These are phyloP conservation scores for Melanostoma mellinum DNA, from an alignment of 2,888 invertebrate genomes.

Conservation along the genomic window DNA sequence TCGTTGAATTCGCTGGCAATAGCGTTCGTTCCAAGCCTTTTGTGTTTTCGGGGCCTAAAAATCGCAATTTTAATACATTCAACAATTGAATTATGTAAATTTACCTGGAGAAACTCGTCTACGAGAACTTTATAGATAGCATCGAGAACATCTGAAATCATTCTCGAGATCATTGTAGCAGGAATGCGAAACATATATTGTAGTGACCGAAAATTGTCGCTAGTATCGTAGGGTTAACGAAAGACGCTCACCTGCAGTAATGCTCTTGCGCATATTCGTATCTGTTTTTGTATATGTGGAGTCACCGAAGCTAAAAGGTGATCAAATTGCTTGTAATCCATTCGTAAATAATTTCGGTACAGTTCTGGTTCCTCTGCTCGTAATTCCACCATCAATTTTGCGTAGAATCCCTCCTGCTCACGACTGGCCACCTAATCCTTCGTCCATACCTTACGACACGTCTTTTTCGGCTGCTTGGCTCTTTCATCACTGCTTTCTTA, in stretches of 20 bases:
- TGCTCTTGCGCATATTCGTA: neutral
- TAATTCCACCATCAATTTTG: conserved; percentile 27
- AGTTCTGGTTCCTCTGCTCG: conserved; percentile 8
- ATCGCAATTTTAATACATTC: neutral
- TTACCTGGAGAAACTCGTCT: conserved; percentile 2
- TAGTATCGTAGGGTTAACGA: conserved; percentile 1
- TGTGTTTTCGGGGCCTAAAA: neutral
- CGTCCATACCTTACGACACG: neutral
- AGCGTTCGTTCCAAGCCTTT: conserved; percentile 15
- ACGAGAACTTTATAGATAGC: conserved; percentile 9
- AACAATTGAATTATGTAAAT: neutral
- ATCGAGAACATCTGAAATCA: conserved; percentile 2
- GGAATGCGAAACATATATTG: conserved; percentile 23
- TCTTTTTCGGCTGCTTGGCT: neutral
- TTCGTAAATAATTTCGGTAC: conserved; percentile 18
- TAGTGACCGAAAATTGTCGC: conserved; percentile 11
- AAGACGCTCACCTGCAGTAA: neutral
- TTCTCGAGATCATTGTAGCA: neutral
- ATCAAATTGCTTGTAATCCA: conserved; percentile 13
- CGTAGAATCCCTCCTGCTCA: conserved; percentile 13
- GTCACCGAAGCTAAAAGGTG: neutral
- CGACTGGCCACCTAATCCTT: neutral
- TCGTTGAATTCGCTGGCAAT: conserved; percentile 3
- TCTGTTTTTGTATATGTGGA: neutral
- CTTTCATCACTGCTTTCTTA: conserved; percentile 2